Base-by-base conservation (phyloP, 2,797 vertebrate species). In the Prionace glauca region DNA sequence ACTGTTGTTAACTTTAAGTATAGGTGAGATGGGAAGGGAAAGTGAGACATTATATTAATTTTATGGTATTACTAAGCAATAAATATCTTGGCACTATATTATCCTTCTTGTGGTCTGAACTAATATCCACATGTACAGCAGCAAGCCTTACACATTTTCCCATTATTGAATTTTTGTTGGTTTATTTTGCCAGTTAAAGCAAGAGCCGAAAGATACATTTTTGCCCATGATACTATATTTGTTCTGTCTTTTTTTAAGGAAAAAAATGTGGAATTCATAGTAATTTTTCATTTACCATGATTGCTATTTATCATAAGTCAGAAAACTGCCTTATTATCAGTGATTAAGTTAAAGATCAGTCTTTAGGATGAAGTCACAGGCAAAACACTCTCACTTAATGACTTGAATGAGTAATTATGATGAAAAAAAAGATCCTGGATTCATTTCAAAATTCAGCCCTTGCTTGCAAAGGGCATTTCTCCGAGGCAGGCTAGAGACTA, bases 351-450 rank as follows among this genome's bases (percentile, higher is more conserved):
- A 94, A 74, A 94, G 93, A 94, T 94, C 93, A 72, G 45, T 74
- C 93, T 72, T 72, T 74, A 18, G 71, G 71, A 94, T 94, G 29
- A 95, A 95, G 93, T 72, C 69, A 95, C 71, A 32, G 93, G 29
- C 93, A 77, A 95, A 95, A 95, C 50, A 95, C 71, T 95, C 93
- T 74, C 69, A 41, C 69, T 94, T 95, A 95, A 95, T 77, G 93
- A 77, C 93, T 95, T 32, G 93, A 77, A 95, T 95, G 93, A 95
- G 72, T 95, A 95, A 95, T 95, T 95, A 95, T 95, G 93, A 95
- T 95, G 41, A 50, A 56, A 56, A 67, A 77, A 95, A 77, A 60
- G 56, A 56, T 95, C 93, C 71, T 77, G 93, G 93, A 95, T 95
- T 77, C 93, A 95, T 95, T 95, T 95, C 93, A 95, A n/a, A 95